These are phyloP conservation scores for Agonopterix heracliana DNA, from an alignment of 2,888 invertebrate genomes.

Conservation along the genomic window DNA sequence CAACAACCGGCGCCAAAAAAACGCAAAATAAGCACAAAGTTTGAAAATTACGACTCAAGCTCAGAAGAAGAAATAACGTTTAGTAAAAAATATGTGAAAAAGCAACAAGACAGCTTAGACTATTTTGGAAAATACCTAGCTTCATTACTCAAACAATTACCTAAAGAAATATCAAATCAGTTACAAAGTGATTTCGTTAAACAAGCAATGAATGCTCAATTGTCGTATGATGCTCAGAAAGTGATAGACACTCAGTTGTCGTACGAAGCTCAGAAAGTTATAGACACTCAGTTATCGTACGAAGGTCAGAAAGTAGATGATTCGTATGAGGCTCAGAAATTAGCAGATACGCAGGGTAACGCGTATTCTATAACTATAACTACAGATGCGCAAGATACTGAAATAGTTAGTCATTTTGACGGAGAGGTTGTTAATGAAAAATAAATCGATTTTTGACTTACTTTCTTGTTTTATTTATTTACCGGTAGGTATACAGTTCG, in stretches of 20 bases:
- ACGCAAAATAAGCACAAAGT: background rate
- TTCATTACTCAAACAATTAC: constrained; percentile 33
- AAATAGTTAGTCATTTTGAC: background rate
- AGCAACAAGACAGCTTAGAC: constrained; percentile 23
- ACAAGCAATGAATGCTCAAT: constrained; percentile 19
- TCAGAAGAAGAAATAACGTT: constrained; percentile 17
- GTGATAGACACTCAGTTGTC: background rate
- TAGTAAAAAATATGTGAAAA: constrained; percentile 12
- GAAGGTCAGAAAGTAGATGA: background rate
- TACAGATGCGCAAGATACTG: background rate
- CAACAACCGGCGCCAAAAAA: constrained; percentile 4
- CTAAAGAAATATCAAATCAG: constrained; percentile 25
- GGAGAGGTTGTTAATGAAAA: background rate
- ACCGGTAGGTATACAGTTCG: too few species aligned
- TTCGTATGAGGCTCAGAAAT: too few species aligned
- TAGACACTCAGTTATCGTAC: too few species aligned
- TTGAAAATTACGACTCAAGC: constrained; percentile 3
- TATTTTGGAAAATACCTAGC: constrained; percentile 34
- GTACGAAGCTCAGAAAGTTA: too few species aligned
- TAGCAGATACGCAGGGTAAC: constrained; percentile 1
- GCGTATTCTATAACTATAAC: constrained; percentile 17
- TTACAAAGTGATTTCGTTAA: constrained; percentile 35
- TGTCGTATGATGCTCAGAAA: background rate
- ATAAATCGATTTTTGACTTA: background rate
- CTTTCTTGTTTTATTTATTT: background rate